Evolutionary conservation across 2,113 vertebrate genomes (phyloP), one percentile per base, ranked within the genome.

Genomic region (Rhabdomys dilectus): DNA sequence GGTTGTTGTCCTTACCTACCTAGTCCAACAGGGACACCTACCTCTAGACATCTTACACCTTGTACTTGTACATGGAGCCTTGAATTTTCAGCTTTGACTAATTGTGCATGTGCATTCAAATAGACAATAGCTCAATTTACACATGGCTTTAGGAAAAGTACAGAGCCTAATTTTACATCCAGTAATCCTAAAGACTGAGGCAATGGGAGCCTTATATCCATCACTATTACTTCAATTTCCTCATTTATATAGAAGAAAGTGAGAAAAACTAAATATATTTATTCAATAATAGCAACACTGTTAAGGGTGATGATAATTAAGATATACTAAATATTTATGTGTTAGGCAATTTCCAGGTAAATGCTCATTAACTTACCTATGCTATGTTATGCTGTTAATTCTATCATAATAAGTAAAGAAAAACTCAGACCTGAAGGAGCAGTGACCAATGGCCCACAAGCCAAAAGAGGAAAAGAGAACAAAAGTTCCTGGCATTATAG

Each of bases 141-240:
- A 91, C 15, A 48, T 56, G 72, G 51, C 91, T 86, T 85, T 95
- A 36, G 73, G 70, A 13, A 95, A 91, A 95, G 75, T 80, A 76
- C 7, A 60, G 91, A 93, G 93, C 80, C 48, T 73, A 96, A 89
- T 90, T 96, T 26, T 96, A 81, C 3, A 51, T 89, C 85, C 76
- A 86, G 34, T 92, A 64, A 95, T 48, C 60, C 85, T 62, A 89
- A 96, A 96, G 72, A 62, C 48, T 76, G 22, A 26, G 60, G 11
- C 31, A 92, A 80, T 12, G 64, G 26, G 17, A 94, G 5, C 12
- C 36, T 89, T 80, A 21, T 80, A 89, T 95, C 42, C 73, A 1
- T 75, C 45, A 3, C 21, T 42, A n/a, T 42, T 78, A 39, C 39
- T 86, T 82, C 15, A 85, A 81, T 76, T 91, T 91, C 29, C 5